Evolutionary conservation across 1,140 invertebrate genomes (phyloP), one percentile per base, ranked within the genome.

Genomic region (Drosophila gunungcola): DNA sequence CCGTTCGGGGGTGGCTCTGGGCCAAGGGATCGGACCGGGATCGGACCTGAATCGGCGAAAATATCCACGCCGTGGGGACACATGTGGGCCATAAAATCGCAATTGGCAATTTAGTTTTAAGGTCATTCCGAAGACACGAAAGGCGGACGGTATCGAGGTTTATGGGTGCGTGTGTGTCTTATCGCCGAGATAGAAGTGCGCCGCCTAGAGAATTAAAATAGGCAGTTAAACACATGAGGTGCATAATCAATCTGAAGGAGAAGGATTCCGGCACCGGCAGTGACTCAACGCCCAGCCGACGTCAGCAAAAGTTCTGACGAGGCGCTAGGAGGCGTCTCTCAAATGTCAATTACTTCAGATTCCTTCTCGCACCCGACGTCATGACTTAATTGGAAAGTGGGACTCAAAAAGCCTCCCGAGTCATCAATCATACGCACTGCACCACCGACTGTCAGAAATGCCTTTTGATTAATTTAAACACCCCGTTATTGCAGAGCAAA

Each of bases 151-250:
- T 51, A 68, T 55, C 67, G 70, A 89, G 76, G 85, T 88, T 88
- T 88, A 89, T 89, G 84, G 85, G 84, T 89, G 85, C 84, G 84
- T 89, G 84, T 88, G 84, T 62, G 80, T 48, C 72, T 88, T 84
- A 88, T 78, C 68, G 67, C 65, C 56, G 32, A 63, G 75, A 82
- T 86, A 81, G 73, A 86, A 81, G 63, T 62, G 57, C 56, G 45
- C 84, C 80, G 83, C 80, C 61, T 67, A 54, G 73, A 57, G 75
- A 80, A 77, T 89, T 52, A 77, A 83, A 34, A 73, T 70, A 55
- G 64, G 52, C 51, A 62, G 55, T 49, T 21, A 12, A 27, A 64
- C 58, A 69, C 82, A 88, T 70, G 83, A 56, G 57, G 42, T 60
- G 83, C 83, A 88, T 88, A 73, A 57, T 58, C 60, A 73, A 88